Evolutionary conservation across 2,888 invertebrate species (phyloP), one percentile per base, ranked within the genome.

Genomic region (Metalampra italica): DNA sequence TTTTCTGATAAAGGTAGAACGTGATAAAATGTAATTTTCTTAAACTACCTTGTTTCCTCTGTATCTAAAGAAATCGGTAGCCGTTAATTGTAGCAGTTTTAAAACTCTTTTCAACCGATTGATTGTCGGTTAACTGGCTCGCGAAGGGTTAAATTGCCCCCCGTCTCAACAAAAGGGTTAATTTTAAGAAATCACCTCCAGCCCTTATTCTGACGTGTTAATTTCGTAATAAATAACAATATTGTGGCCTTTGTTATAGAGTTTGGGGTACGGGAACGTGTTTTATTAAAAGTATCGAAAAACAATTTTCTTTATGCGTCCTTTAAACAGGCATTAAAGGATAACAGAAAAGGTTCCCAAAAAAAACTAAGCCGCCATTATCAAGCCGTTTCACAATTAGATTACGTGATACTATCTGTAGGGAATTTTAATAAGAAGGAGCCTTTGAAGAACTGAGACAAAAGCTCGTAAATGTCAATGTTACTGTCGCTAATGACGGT

Each of bases 201-300:
- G 71, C 78, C 75, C 76, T 69, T n/a, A n/a, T n/a, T 60, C 65
- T 81, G 81, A 85, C 78, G 85, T 80, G 82, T 83, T 84, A 82
- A 86, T 85, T 77, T 68, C 52, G 69, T 75, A 65, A 75, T 78
- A 74, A 81, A 82, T 78, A 68, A 75, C 67, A 53, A 57, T 59
- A 63, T 59, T 59, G 59, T 52, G 56, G 57, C 50, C 41, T 48
- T 49, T 53, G 50, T 44, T 48, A 40, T 42, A 22, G 41, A 34
- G 37, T 9, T 3, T 22, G 5, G 22, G 22, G 22, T 22, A 22
- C n/a, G 22, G 14, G 9, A 3, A n/a, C 29, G 36, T 36, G n/a
- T 1, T 12, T 43, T 41, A 29, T 42, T 36, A 15, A 51, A 34
- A 40, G 42, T 43, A 49, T 47, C 38, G 45, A 45, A 44, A 51